These are phyloP conservation scores for Charaxes varanes DNA, from an alignment of 1,140 invertebrate species.

Conservation along the genomic window DNA sequence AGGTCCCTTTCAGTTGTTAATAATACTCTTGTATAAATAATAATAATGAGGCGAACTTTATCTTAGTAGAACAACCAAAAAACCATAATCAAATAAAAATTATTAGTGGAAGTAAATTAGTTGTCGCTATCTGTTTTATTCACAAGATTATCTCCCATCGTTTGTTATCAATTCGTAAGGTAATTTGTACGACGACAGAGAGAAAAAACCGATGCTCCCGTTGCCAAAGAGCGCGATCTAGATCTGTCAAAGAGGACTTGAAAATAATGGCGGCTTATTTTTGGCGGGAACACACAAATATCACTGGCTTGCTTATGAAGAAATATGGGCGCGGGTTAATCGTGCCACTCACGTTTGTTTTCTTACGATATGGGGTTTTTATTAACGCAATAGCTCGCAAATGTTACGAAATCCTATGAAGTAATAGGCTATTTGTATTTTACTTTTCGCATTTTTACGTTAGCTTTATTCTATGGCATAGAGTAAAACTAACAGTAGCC, in stretches of 20 bases:
- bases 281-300: slow-evolving; percentile 55
- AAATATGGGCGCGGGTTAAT: slow-evolving; percentile 34
- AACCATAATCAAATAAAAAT: too few species aligned
- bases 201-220: slow-evolving; percentile 13
- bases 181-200: slow-evolving; percentile 24
- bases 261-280: slow-evolving; percentile 62
- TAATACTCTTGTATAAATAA: too few species aligned
- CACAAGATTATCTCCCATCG: not conserved
- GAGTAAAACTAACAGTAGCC: too few species aligned
- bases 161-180: slow-evolving; percentile 15
- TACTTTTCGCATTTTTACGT: too few species aligned
- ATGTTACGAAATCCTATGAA: not conserved
- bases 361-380: not conserved
- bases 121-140: too few species aligned
- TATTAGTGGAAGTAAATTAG: too few species aligned
- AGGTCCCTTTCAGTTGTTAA: too few species aligned
- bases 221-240: slow-evolving; percentile 47
- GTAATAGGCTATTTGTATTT: too few species aligned
- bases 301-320: slow-evolving; percentile 40
- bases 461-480: too few species aligned
- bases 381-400: not conserved
- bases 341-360: slow-evolving; percentile 15
- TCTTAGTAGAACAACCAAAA: too few species aligned
- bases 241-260: slow-evolving; percentile 54
- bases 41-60: too few species aligned